Base-by-base conservation (phyloP, 2,888 invertebrate species). In the Cybosia mesomella region DNA sequence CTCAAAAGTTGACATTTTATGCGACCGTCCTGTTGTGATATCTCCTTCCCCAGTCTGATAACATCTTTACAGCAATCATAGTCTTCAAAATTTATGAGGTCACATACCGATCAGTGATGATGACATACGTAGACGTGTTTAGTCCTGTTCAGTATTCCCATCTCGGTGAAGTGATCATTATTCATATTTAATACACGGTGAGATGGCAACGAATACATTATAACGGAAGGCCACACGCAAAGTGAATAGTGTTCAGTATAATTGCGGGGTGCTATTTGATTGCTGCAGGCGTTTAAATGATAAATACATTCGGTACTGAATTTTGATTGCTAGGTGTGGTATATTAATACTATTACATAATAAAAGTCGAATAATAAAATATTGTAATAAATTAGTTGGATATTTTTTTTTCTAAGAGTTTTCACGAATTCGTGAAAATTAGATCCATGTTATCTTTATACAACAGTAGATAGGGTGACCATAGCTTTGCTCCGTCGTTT, bases 61-160 rank as follows among this genome's bases (percentile, higher is more conserved):
- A 18, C 43, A 18, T 64, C 69, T 59, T 81, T 74, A 82, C 72
- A 80, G 79, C 83, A 84, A 83, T 80, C 69, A 81, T 13, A 72
- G 79, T 82, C 79, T 83, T 88, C 81, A 83, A 87, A 87, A 87
- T 88, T 84, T 86, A 88, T 88, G 87, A 85, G 84, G 66, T 71
- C 68, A 71, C 70, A 79, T 77, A 79, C 81, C 84, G 71, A 83
- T 83, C 72, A 83, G 67, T 58, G 67, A 78, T 74, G 79, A 79
- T 72, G 74, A 73, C 72, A 73, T 62, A 70, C 67, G 54, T 49
- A 74, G 59, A 68, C 65, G 65, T 61, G 68, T 66, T 79, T 70
- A 71, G 63, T 71, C 67, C 70, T 67, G 22, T 34, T 70, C 66
- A 36, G 75, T 73, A 77, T 78, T 76, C 77, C 65, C 49, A 59